Percentiles rank a stretch among this genome's conserved stretches.
Evolutionary conservation across 2,888 invertebrate species (phyloP).

Genomic region (Cantharis nigra): DNA sequence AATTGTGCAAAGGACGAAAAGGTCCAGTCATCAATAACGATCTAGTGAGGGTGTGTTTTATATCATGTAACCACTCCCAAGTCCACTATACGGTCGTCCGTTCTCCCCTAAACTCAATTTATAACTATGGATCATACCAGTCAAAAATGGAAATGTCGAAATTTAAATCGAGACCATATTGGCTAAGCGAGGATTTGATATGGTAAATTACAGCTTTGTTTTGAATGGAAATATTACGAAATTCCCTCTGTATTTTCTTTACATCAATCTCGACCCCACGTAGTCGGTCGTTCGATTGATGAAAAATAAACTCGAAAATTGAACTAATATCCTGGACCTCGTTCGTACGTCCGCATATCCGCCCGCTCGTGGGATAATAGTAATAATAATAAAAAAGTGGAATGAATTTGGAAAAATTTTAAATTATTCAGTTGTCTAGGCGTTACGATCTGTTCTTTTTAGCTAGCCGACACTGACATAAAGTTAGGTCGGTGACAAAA

Average conservation of each 20-base stretch:
- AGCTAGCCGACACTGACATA: slow-evolving; percentile 52
- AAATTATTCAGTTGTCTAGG: slow-evolving; percentile 46
- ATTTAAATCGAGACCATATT: slow-evolving; percentile 46
- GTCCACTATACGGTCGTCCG: slow-evolving; percentile 43
- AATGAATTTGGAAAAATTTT: not conserved
- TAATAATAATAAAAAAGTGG: not conserved
- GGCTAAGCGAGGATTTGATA: slow-evolving; percentile 47
- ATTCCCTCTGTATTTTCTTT: slow-evolving; percentile 26
- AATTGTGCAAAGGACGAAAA: not conserved
- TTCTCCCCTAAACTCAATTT: slow-evolving; percentile 50
- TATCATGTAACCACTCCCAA: slow-evolving; percentile 48
- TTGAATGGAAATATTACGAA: slow-evolving; percentile 32
- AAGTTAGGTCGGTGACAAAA: slow-evolving; percentile 54
- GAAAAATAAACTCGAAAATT: slow-evolving; percentile 15
- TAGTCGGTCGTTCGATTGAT: slow-evolving; percentile 9
- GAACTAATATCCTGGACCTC: not conserved
- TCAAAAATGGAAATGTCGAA: slow-evolving; percentile 54
- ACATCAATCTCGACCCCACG: slow-evolving; percentile 14
- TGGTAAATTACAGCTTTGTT: slow-evolving; percentile 47
- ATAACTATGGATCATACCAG: slow-evolving; percentile 53
- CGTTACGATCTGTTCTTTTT: slow-evolving; percentile 49
- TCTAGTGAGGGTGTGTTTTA: slow-evolving; percentile 49
- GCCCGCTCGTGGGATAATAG: not conserved
- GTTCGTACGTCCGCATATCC: not conserved
- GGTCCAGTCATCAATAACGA: slow-evolving; percentile 21